Evolutionary conservation across 2,888 invertebrate species (phyloP).

Genomic region (Catocala sponsa): DNA sequence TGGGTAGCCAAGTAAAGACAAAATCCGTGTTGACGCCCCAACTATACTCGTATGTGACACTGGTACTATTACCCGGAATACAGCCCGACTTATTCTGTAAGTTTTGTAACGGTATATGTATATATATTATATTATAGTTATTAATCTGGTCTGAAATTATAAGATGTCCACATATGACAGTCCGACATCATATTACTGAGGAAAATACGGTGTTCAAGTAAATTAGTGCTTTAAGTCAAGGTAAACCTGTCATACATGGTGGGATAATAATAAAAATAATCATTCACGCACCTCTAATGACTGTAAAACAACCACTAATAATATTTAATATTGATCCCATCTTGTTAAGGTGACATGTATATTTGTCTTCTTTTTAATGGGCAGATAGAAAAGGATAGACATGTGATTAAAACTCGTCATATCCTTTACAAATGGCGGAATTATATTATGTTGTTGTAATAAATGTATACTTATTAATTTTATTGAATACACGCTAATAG

Average conservation of each 20-base stretch:
- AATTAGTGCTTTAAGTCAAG: constrained; percentile 21
- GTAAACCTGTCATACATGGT: constrained; percentile 21
- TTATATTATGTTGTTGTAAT: constrained; percentile 27
- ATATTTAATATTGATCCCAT: too few species aligned
- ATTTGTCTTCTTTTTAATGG: neutral
- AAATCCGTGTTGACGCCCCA: neutral
- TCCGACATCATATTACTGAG: too few species aligned
- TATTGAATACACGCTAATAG: constrained; percentile 19
- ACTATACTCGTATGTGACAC: neutral
- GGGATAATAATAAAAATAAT: neutral
- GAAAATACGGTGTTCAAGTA: constrained; percentile 9
- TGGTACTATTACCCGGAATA: neutral
- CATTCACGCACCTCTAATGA: too few species aligned
- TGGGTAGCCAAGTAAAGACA: constrained; percentile 1
- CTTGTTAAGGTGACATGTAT: too few species aligned
- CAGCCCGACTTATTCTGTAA: too few species aligned
- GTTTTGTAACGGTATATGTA: too few species aligned
- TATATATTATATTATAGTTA: too few species aligned
- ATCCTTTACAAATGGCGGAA: constrained; percentile 30
- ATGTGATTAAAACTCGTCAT: constrained; percentile 26
- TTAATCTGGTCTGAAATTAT: too few species aligned
- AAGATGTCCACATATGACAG: too few species aligned
- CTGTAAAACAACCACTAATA: too few species aligned
- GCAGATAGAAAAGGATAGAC: neutral
- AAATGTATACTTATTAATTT: constrained; percentile 36